phyloP scores from a whole-genome alignment of 2,888 invertebrate genomes.

The Taenaris catops region DNA sequence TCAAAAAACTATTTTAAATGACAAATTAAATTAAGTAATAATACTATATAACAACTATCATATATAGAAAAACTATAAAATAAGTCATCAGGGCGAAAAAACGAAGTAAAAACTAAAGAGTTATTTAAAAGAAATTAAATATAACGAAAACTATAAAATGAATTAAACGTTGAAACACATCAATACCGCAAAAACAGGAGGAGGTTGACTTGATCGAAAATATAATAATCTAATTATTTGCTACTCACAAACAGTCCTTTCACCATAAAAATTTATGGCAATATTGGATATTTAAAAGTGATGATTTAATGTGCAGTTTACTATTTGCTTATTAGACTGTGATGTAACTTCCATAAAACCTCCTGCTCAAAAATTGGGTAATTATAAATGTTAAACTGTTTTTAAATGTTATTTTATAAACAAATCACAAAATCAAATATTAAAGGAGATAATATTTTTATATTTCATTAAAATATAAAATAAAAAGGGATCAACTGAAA shows the following conservation, averaged over 20 bases:
- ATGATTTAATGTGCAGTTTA: slow-evolving; percentile 11
- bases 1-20: too few relatives aligned
- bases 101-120: slow-evolving; percentile 33
- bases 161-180: slow-evolving; percentile 24
- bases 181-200: slow-evolving; percentile 71
- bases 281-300: slow-evolving; percentile 14
- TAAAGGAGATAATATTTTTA: too few relatives aligned
- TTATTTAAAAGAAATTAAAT: slow-evolving; percentile 27
- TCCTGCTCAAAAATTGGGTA: too few relatives aligned
- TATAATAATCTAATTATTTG: slow-evolving; percentile 33
- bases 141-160: slow-evolving; percentile 37
- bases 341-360: slow-evolving; percentile 62
- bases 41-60: background rate
- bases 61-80: slow-evolving; percentile 8
- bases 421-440: too few relatives aligned
- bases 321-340: slow-evolving; percentile 21
- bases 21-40: too few relatives aligned
- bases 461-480: too few relatives aligned
- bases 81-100: slow-evolving; percentile 62
- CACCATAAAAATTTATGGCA: slow-evolving; percentile 46
- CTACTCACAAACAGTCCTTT: slow-evolving; percentile 51
- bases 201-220: slow-evolving; percentile 60
- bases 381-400: too few relatives aligned
- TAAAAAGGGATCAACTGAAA: too few relatives aligned
- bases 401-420: too few relatives aligned